Base-by-base conservation (phyloP, 2,113 vertebrate genomes). In the Poeciliopsis retropinna region DNA sequence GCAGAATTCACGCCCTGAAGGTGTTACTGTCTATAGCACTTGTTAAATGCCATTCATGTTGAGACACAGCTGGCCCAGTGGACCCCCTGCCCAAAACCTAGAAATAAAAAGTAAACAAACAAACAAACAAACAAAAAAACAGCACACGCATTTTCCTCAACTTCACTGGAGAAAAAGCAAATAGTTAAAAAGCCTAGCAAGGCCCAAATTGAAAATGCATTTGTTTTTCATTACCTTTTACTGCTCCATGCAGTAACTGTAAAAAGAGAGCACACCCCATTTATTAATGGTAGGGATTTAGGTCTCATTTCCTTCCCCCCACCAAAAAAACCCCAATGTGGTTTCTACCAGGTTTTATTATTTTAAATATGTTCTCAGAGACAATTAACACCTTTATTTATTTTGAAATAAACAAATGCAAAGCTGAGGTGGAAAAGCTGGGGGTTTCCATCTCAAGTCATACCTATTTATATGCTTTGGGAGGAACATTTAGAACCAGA, bases 81-180 rank as follows among this genome's bases (percentile, higher is more conserved):
- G 69, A 32, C 30, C 80, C 61, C 72, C 51, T 28, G 65, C 75
- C 80, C 60, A 69, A 73, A 64, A 78, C 4, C 61, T 34, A 41
- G 15, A 51, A 74, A 82, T 79, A 54, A 73, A 68, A 80, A 82
- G 72, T 30, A 76, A 51, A 17, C 11, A 64, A 64, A 31, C 30
- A 31, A n/a, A n/a, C n/a, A n/a, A 31, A 31, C 30, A 31, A 31
- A 31, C 30, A 31, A 31, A 31, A 31, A 31, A 30, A 3, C 64
- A 80, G 63, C 28, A 61, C 57, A 39, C n/a, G 47, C 22, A 37
- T 77, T 32, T 25, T 0, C 27, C 17, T 70, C 10, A 28, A n/a
- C 17, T 19, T 63, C 65, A 60, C 54, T 64, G 41, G 22, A 67
- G 72, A 10, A 61, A 68, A 60, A n/a, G 57, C 47, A 32, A n/a